Conservation (phyloP, 1,140 invertebrate species). For the Parapsyche elsis region DNA sequence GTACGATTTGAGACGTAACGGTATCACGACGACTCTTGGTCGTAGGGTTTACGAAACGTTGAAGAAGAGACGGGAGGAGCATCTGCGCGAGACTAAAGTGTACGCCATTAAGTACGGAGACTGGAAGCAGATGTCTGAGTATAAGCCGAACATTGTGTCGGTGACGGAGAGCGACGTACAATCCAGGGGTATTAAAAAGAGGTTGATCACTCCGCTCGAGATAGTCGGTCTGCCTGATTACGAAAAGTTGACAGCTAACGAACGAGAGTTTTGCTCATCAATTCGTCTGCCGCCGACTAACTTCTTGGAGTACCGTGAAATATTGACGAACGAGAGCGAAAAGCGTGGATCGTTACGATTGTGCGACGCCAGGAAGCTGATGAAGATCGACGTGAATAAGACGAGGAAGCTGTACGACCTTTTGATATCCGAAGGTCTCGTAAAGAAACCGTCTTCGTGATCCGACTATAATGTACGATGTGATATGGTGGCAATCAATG, state of each 20-base stretch:
- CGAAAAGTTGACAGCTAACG: slow-evolving; percentile 77
- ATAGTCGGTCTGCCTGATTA: slow-evolving; percentile 83
- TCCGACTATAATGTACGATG: no score
- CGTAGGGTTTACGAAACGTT: slow-evolving; percentile 75
- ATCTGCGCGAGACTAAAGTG: slow-evolving; percentile 67
- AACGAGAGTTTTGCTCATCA: slow-evolving; percentile 81
- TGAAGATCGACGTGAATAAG: slow-evolving; percentile 96
- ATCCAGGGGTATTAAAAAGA: slow-evolving; percentile 57
- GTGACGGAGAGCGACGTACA: slow-evolving; percentile 27
- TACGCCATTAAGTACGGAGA: slow-evolving; percentile 64
- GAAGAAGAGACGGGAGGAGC: slow-evolving; percentile 71
- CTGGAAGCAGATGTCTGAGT: slow-evolving; percentile 59
- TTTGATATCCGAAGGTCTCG: slow-evolving; percentile 77
- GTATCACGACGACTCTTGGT: slow-evolving; percentile 75
- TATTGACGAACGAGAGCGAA: slow-evolving; percentile 80
- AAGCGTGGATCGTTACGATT: slow-evolving; percentile 78
- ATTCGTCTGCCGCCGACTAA: slow-evolving; percentile 79
- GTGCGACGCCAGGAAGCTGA: slow-evolving; percentile 81
- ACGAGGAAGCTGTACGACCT: slow-evolving; percentile 91
- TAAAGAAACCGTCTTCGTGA: slow-evolving; percentile 68
- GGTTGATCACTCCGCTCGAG: slow-evolving; percentile 74
- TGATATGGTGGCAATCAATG: no score
- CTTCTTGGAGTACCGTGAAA: slow-evolving; percentile 81
- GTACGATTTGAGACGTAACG: slow-evolving; percentile 76
- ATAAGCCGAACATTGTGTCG: slow-evolving; percentile 44